Conservation (phyloP, 2,113 vertebrate species). For the Mustelus asterias region DNA sequence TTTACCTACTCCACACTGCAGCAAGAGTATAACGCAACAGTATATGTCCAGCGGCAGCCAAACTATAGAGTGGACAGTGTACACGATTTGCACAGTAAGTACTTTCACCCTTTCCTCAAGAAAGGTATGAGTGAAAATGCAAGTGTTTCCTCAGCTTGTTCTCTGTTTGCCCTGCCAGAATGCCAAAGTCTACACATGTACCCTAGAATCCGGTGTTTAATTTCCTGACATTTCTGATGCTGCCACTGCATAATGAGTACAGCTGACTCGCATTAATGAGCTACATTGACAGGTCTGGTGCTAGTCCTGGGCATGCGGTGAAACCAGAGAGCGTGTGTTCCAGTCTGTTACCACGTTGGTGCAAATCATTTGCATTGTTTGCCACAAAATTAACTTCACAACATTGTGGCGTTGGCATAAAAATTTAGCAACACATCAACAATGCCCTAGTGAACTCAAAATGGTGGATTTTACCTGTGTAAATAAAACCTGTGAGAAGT, state of each 20-base stretch:
- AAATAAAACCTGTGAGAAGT: background rate
- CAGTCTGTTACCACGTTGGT: background rate
- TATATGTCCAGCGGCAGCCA: constrained; percentile 78
- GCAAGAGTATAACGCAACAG: constrained; percentile 73
- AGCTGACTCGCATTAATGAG: background rate
- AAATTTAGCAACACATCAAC: background rate
- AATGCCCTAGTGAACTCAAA: background rate
- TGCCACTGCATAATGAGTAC: background rate
- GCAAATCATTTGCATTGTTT: background rate
- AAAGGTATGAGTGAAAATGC: background rate
- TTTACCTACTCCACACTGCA: constrained; percentile 70
- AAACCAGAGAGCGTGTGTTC: background rate
- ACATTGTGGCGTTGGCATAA: background rate
- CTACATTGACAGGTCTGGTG: background rate
- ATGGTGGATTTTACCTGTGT: background rate
- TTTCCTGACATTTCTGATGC: background rate
- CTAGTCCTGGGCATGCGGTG: background rate
- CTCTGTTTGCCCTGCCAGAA: background rate
- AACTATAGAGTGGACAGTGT: constrained; percentile 85
- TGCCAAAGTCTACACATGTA: background rate
- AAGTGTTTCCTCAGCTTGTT: background rate
- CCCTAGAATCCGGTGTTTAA: background rate
- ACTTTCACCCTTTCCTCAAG: background rate
- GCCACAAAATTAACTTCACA: background rate
- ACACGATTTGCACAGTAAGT: constrained; percentile 73